These are phyloP conservation scores for Aplodontia rufa DNA, from an alignment of 2,113 vertebrate species.

Conservation along the genomic window DNA sequence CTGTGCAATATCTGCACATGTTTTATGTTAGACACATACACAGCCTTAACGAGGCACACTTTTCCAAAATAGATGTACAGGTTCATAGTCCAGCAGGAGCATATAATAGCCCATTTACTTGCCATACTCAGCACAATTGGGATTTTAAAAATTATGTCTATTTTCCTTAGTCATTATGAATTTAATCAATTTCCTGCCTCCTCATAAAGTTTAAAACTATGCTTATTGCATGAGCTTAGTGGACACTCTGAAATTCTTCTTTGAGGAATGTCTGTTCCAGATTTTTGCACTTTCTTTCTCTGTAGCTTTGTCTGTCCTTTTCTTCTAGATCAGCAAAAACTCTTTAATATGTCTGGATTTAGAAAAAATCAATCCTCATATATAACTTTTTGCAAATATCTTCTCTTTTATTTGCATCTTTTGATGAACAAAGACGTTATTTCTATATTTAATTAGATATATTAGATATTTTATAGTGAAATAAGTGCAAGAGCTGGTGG, in stretches of 20 bases:
- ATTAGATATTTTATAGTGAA: background rate
- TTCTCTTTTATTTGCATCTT: background rate
- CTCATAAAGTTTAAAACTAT: background rate
- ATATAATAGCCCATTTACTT: background rate
- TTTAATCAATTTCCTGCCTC: background rate
- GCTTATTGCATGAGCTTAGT: background rate
- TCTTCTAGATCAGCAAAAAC: too few species aligned
- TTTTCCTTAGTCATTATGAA: background rate
- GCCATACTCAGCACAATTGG: background rate
- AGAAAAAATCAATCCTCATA: background rate
- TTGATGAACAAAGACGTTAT: background rate
- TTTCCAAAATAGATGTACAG: too few species aligned
- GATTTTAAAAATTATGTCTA: background rate
- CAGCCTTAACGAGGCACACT: background rate
- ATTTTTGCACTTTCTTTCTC: background rate
- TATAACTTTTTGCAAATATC: background rate
- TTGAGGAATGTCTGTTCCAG: background rate
- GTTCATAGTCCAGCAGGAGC: background rate
- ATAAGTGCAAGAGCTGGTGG: background rate
- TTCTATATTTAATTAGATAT: too few species aligned
- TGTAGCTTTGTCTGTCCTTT: background rate
- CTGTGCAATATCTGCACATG: background rate
- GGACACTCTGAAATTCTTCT: background rate
- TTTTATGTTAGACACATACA: background rate
- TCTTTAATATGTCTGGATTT: background rate